Percentiles rank a stretch among this genome's conserved stretches.
phyloP scores from a whole-genome alignment of 2,113 vertebrate genomes.

The Carollia perspicillata region DNA sequence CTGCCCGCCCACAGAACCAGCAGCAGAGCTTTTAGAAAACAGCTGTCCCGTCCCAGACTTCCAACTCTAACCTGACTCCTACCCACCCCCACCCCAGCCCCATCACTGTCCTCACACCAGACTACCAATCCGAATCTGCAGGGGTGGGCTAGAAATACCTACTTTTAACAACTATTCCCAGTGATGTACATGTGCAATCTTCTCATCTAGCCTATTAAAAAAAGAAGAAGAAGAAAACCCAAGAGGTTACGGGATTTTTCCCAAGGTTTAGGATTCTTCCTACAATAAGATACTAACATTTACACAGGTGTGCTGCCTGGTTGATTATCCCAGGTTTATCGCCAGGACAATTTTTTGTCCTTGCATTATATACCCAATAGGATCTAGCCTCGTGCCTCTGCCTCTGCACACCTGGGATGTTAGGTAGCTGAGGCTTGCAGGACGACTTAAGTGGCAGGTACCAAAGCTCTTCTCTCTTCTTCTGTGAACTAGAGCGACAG shows the following conservation, averaged over 20 bases:
- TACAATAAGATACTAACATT: neutral
- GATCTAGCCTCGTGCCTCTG: neutral
- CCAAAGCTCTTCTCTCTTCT: neutral
- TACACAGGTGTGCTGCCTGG: neutral
- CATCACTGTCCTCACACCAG: rapidly evolving
- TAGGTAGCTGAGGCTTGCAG: neutral
- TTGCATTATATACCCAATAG: neutral
- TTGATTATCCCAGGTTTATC: neutral
- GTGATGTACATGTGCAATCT: neutral
- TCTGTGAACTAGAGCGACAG: neutral
- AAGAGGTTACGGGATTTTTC: neutral
- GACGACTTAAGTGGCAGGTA: neutral
- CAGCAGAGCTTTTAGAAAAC: neutral
- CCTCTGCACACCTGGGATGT: neutral
- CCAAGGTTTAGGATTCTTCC: neutral
- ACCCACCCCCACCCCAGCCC: no score
- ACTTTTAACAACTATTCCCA: neutral
- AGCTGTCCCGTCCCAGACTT: neutral
- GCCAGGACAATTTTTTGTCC: neutral
- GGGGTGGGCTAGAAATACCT: neutral
- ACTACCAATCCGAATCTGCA: neutral
- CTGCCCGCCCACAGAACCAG: neutral
- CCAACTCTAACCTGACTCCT: neutral
- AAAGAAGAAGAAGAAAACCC: neutral
- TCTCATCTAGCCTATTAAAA: neutral